Evolutionary conservation across 2,888 invertebrate species (phyloP), one percentile per base, ranked within the genome.

Genomic region (Andrena camellia): DNA sequence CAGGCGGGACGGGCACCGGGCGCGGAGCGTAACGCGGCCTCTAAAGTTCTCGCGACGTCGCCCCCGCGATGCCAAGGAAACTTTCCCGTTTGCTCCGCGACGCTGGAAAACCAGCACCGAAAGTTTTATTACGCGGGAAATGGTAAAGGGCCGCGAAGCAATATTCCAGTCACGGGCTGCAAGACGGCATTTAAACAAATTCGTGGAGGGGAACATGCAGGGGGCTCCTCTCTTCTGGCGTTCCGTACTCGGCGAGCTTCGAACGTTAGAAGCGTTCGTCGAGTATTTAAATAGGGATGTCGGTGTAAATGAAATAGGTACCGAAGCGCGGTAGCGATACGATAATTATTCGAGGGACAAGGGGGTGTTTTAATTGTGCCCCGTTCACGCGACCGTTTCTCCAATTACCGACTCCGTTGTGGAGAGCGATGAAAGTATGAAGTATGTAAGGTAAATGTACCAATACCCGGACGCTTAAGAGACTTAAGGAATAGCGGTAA

Each of bases 111-210:
- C 67, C 57, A 57, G 60, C 26, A 4, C 29, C 69, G 48, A 73
- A 82, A 77, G 69, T 82, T 83, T 83, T 82, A 83, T 81, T 73
- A 63, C 69, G 31, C 52, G 59, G 50, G 31, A 59, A 64, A 60
- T 23, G 63, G 62, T 29, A 57, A 54, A 35, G 26, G 33, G 69
- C 29, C 62, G 31, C 33, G 17, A 35, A n/a, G 20, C 62, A 29
- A 79, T 59, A 29, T 59, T 59, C 52, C 48, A 26, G 2, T 0
- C 5, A 5, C 26, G 0, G 8, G 31, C 50, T 59, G 50, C 54
- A 29, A 29, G 59, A 26, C 67, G 31, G 26, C 70, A 57, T 78
- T 78, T 63, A 68, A 72, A 72, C 67, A 68, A 81, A 81, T 81
- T 68, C 67, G 60, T 5, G 31, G 31, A 48, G 48, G 26, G 42